These are phyloP conservation scores for Drosophila flavopinicola DNA, from an alignment of 2,888 invertebrate species.

Conservation along the genomic window DNA sequence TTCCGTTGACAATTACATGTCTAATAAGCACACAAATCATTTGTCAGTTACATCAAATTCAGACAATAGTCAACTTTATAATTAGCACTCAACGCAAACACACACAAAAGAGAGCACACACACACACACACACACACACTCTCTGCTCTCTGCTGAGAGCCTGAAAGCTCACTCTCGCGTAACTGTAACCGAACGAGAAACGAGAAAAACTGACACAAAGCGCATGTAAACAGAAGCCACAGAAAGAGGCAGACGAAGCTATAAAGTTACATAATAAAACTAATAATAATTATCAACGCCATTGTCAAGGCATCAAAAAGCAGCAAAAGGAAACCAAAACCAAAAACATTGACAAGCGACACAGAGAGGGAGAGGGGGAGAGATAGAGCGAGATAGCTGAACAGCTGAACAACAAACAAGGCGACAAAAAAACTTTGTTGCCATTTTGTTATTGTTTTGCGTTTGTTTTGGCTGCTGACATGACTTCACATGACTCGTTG, in stretches of 20 bases:
- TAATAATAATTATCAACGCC: slow-evolving; percentile 81
- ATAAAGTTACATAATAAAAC: slow-evolving; percentile 80
- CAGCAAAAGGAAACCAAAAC: slow-evolving; percentile 40
- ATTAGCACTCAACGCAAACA: slow-evolving; percentile 43
- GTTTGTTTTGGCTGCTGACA: slow-evolving; percentile 46
- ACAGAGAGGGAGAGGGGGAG: not conserved
- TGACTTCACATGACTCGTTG: slow-evolving; percentile 31
- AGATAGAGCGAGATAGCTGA: not conserved
- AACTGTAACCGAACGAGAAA: slow-evolving; percentile 50
- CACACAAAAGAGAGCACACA: slow-evolving; percentile 16
- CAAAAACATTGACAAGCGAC: not conserved
- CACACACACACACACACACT: not conserved
- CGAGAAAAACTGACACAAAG: slow-evolving; percentile 52
- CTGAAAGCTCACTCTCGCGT: slow-evolving; percentile 16
- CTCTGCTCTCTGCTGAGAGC: not conserved
- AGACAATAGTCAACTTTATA: slow-evolving; percentile 54
- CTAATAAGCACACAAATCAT: slow-evolving; percentile 62
- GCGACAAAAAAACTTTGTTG: slow-evolving; percentile 45
- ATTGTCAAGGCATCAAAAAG: slow-evolving; percentile 67
- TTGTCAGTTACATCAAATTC: slow-evolving; percentile 32
- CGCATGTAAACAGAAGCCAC: slow-evolving; percentile 60
- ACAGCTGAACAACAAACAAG: slow-evolving; percentile 15
- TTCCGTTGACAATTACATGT: slow-evolving; percentile 21
- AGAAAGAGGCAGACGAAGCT: slow-evolving; percentile 33
- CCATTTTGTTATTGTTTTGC: slow-evolving; percentile 55